phyloP scores from a whole-genome alignment of 2,797 vertebrate genomes.

The Phoeniculus purpureus region DNA sequence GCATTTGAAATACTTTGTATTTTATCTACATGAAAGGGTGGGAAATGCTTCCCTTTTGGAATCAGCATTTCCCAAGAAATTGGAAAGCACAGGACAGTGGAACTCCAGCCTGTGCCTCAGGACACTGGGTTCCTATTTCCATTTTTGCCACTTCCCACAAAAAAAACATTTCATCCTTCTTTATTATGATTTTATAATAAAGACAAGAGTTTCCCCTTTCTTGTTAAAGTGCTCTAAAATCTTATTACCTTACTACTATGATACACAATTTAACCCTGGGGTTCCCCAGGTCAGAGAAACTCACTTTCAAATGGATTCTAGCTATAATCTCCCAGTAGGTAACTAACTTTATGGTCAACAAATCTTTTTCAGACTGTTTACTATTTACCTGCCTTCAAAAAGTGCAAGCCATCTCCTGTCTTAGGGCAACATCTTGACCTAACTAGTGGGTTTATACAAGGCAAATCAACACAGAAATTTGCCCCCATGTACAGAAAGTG shows the following conservation, averaged over 20 bases:
- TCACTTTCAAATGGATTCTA: neutral
- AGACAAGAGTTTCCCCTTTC: neutral
- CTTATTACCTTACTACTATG: neutral
- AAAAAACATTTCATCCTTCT: neutral
- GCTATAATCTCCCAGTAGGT: neutral
- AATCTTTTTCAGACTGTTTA: neutral
- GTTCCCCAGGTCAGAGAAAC: neutral
- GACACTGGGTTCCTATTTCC: neutral
- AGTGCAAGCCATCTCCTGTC: neutral
- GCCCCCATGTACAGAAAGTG: neutral
- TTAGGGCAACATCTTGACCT: neutral
- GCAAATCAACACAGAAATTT: neutral
- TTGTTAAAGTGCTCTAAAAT: slow-evolving; percentile 1
- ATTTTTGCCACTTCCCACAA: neutral
- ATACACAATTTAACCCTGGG: neutral
- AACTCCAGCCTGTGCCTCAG: neutral
- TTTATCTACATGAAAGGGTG: neutral
- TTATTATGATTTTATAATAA: neutral
- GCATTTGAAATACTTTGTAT: neutral
- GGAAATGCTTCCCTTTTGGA: slow-evolving; percentile 4
- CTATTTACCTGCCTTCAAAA: neutral
- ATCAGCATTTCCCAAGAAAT: slow-evolving; percentile 14
- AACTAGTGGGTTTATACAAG: neutral
- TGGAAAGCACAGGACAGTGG: neutral
- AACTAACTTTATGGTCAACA: neutral